Evolutionary conservation across 2,113 vertebrate species (phyloP).

Genomic region (Saguinus imperator): DNA sequence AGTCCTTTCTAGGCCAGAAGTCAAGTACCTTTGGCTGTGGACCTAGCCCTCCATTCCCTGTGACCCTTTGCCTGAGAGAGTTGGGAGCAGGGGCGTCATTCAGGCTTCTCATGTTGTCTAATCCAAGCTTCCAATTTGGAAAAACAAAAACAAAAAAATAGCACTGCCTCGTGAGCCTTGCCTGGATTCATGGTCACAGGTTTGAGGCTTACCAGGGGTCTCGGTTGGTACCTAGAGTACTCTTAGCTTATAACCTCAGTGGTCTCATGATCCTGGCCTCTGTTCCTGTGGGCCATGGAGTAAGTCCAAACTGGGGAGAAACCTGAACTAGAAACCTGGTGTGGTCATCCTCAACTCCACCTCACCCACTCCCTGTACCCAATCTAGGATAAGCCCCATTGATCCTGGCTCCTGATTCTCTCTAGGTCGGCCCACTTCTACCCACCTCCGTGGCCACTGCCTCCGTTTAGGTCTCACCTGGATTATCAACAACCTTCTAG

Average conservation of each 20-base stretch:
- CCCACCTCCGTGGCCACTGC: neutral
- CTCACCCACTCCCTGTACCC: neutral
- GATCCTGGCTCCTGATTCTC: constrained; percentile 7
- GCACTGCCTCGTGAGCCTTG: neutral
- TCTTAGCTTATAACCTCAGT: neutral
- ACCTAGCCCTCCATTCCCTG: neutral
- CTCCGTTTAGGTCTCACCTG: neutral
- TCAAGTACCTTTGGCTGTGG: neutral
- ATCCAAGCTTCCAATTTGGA: neutral
- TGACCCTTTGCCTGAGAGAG: constrained; percentile 17
- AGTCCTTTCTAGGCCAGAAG: constrained; percentile 25
- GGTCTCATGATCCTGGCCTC: neutral
- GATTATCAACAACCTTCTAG: neutral
- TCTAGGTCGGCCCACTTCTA: neutral
- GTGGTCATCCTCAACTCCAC: neutral
- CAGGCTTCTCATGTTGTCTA: constrained; percentile 3
- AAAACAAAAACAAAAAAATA: neutral
- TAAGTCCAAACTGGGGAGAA: neutral
- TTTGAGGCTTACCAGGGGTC: neutral
- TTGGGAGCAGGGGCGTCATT: constrained; percentile 37
- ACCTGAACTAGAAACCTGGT: neutral
- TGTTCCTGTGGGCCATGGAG: neutral
- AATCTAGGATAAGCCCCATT: neutral
- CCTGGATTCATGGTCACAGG: neutral
- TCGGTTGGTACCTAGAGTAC: neutral